phyloP scores from a whole-genome alignment of 2,888 invertebrate genomes.

The Anaspis maculata region DNA sequence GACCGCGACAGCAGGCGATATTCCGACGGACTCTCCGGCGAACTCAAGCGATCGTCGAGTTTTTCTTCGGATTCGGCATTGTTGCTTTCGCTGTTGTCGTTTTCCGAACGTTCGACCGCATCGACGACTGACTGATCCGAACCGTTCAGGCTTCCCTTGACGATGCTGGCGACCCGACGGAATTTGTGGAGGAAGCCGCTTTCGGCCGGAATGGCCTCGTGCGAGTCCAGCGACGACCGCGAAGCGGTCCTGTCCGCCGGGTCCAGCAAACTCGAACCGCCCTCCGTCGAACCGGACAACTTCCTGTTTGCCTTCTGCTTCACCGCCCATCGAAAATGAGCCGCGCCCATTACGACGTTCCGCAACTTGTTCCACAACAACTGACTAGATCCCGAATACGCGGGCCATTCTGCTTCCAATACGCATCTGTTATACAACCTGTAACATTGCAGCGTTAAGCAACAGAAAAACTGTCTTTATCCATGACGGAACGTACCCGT shows the following conservation, averaged over 20 bases:
- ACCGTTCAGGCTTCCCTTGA: slow-evolving; percentile 40
- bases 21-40: slow-evolving; percentile 57
- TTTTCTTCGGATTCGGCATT: no score
- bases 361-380: slow-evolving; percentile 90
- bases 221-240: slow-evolving; percentile 39
- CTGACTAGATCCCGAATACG: slow-evolving; percentile 61
- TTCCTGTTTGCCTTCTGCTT: slow-evolving; percentile 50
- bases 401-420: slow-evolving; percentile 90
- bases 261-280: slow-evolving; percentile 36
- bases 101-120: slow-evolving; percentile 8
- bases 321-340: slow-evolving; percentile 77
- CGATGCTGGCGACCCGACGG: slow-evolving; percentile 54
- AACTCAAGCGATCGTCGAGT: slow-evolving; percentile 24
- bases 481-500: slow-evolving; percentile 62
- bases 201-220: slow-evolving; percentile 35
- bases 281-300: slow-evolving; percentile 44
- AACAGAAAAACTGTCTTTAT: no score
- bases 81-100: slow-evolving; percentile 8
- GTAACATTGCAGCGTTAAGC: no score
- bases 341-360: slow-evolving; percentile 84
- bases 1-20: slow-evolving; percentile 54
- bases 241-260: slow-evolving; percentile 36
- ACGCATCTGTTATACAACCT: slow-evolving; percentile 68
- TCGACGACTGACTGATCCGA: slow-evolving; percentile 26
- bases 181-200: slow-evolving; percentile 48